Percentiles rank a stretch among this genome's conserved stretches.
Conservation (phyloP, 2,888 invertebrate species). For the Erynnis tages region DNA sequence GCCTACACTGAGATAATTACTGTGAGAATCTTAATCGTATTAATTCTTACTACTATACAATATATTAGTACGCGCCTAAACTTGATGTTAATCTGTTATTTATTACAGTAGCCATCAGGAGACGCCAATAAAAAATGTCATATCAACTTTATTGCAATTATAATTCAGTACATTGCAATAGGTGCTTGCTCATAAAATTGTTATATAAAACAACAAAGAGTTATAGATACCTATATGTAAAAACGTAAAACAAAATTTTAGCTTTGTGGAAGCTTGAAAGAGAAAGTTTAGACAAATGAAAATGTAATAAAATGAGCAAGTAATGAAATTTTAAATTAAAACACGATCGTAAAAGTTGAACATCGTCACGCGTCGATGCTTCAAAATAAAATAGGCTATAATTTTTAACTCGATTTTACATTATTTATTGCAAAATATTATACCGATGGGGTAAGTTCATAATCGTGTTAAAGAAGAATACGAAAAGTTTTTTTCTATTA, state of each 20-base stretch:
- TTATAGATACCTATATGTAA: slow-evolving; percentile 1
- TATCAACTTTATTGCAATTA: slow-evolving; percentile 13
- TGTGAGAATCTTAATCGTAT: slow-evolving; percentile 66
- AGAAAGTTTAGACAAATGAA: slow-evolving; percentile 11
- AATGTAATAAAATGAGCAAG: slow-evolving; percentile 20
- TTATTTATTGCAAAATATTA: neutral
- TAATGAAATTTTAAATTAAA: slow-evolving; percentile 16
- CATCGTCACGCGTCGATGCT: slow-evolving; percentile 10
- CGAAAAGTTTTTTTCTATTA: no score
- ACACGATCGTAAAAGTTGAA: slow-evolving; percentile 18
- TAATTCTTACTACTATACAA: slow-evolving; percentile 55
- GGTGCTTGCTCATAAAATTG: no score
- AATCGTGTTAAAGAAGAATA: no score
- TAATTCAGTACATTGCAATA: slow-evolving; percentile 1
- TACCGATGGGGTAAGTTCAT: no score
- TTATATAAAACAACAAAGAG: neutral
- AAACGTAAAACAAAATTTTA: slow-evolving; percentile 3
- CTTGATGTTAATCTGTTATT: slow-evolving; percentile 32
- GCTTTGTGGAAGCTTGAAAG: slow-evolving; percentile 7
- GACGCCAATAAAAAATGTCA: slow-evolving; percentile 11
- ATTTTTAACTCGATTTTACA: slow-evolving; percentile 1
- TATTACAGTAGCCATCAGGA: slow-evolving; percentile 28
- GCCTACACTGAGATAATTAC: slow-evolving; percentile 63
- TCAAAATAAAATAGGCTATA: no score
- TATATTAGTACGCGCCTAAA: slow-evolving; percentile 33